These are phyloP conservation scores for Cephus cinctus DNA, from an alignment of 1,140 invertebrate genomes.

Conservation along the genomic window DNA sequence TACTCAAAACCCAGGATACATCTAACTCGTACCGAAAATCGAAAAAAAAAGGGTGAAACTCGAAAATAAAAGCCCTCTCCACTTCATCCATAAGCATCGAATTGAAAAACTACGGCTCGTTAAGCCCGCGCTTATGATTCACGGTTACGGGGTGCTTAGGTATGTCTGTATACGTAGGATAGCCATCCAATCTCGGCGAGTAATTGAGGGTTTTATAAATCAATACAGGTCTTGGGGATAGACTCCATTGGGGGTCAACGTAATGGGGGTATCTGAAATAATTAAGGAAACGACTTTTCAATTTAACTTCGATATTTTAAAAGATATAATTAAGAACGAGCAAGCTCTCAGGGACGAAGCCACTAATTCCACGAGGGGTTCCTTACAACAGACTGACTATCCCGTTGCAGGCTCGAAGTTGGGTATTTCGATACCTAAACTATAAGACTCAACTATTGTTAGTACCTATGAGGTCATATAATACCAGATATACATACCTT, in stretches of 20 bases:
- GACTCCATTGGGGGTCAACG: neutral
- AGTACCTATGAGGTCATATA: no score
- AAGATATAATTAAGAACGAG: constrained; percentile 47
- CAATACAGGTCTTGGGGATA: constrained; percentile 26
- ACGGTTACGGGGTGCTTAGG: no score
- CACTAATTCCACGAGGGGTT: constrained; percentile 40
- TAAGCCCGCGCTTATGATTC: constrained; percentile 39
- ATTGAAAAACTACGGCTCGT: constrained; percentile 31
- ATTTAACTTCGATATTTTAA: constrained; percentile 51
- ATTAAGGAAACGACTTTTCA: constrained; percentile 46
- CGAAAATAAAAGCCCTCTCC: constrained; percentile 14
- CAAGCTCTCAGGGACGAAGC: constrained; percentile 31
- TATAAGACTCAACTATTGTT: no score
- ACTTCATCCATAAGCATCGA: neutral
- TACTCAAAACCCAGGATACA: constrained; percentile 14
- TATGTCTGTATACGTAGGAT: no score
- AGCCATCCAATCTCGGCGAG: no score
- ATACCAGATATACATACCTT: no score
- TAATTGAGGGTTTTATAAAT: constrained; percentile 45
- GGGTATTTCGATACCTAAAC: no score
- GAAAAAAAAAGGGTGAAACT: constrained; percentile 16
- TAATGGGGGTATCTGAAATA: constrained; percentile 36
- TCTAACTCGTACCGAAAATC: constrained; percentile 16
- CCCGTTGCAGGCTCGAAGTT: no score
- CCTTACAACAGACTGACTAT: no score